Evolutionary conservation across 2,113 vertebrate genomes (phyloP).

Genomic region (Heptranchias perlo): DNA sequence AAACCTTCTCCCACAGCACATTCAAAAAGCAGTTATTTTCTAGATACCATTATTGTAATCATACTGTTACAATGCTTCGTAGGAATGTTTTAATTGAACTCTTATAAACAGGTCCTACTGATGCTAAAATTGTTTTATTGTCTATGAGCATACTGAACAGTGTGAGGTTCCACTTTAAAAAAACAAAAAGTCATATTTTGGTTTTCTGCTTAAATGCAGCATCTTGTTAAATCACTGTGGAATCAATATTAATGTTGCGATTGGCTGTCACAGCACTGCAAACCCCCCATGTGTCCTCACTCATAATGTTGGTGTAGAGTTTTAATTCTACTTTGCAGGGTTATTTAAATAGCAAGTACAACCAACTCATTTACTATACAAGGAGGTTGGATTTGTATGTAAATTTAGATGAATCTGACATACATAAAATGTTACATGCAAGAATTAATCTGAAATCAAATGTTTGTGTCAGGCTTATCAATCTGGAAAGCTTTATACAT

Average conservation of each 20-base stretch:
- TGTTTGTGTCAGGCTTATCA: background rate
- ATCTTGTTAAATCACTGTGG: background rate
- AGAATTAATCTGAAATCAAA: background rate
- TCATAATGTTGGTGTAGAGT: background rate
- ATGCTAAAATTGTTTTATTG: constrained; percentile 2
- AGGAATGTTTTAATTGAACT: constrained; percentile 10
- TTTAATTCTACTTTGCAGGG: background rate
- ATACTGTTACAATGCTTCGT: background rate
- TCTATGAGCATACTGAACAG: background rate
- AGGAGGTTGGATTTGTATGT: background rate
- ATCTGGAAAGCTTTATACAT: background rate
- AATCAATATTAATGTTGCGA: background rate
- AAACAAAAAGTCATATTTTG: background rate
- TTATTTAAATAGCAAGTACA: background rate
- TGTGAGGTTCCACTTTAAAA: background rate
- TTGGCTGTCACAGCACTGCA: background rate
- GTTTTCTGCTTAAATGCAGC: background rate
- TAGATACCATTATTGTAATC: constrained; percentile 10
- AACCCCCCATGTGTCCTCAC: background rate
- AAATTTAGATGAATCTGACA: background rate
- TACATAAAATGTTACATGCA: background rate
- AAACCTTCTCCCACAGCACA: background rate
- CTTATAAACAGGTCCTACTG: background rate
- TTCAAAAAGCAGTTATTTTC: background rate
- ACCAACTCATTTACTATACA: background rate